A percentile compares a stretch with the other conserved stretches of the same genome.
These are phyloP conservation scores for Pitangus sulphuratus DNA, from an alignment of 2,797 vertebrate species.

Conservation along the genomic window DNA sequence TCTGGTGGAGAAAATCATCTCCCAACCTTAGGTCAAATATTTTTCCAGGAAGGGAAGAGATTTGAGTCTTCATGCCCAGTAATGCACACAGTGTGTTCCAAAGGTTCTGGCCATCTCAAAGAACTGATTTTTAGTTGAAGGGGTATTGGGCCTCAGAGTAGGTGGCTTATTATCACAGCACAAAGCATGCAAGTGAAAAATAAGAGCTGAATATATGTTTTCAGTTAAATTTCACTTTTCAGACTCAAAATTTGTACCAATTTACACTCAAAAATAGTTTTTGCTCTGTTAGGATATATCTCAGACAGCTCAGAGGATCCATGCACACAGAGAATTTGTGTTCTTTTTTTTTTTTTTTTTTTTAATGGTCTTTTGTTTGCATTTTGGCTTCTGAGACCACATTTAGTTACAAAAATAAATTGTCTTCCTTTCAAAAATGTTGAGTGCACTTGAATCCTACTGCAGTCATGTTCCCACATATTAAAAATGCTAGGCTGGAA, in stretches of 20 bases:
- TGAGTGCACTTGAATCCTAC: conserved; percentile 32
- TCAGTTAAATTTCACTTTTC: background rate
- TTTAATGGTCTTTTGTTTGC: background rate
- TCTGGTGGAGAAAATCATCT: background rate
- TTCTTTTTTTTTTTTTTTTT: background rate
- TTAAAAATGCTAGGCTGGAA: conserved; percentile 48
- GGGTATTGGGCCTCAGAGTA: background rate
- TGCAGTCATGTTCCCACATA: conserved; percentile 31
- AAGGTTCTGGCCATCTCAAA: background rate
- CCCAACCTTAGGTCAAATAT: background rate
- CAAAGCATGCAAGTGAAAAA: background rate
- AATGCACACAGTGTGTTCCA: accelerated
- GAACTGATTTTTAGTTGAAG: background rate
- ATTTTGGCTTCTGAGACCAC: conserved; percentile 2
- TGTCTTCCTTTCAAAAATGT: conserved; percentile 27
- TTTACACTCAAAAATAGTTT: background rate
- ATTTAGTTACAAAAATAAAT: conserved; percentile 22
- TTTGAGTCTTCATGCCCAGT: background rate
- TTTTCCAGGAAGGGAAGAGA: background rate
- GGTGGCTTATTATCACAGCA: background rate
- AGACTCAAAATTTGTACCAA: background rate
- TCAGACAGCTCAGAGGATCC: background rate
- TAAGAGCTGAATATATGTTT: background rate
- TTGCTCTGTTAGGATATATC: background rate
- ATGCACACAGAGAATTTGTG: background rate